phyloP scores from a whole-genome alignment of 2,797 vertebrate species.

The Catostomus latipinnis region DNA sequence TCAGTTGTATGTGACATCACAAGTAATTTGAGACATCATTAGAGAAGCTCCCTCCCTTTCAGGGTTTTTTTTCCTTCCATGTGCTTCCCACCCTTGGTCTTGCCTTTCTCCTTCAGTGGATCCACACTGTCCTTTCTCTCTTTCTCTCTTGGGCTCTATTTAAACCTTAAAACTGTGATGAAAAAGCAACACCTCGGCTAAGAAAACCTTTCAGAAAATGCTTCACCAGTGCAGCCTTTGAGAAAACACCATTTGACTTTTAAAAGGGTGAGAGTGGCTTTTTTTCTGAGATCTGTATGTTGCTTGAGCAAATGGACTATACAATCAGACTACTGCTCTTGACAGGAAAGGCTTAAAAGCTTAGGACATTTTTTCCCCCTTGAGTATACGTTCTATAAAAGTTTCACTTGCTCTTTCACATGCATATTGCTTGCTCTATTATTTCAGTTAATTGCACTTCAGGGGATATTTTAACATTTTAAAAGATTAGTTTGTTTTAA shows the following conservation, averaged over 20 bases:
- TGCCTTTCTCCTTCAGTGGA: slow-evolving; percentile 51
- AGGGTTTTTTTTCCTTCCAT: slow-evolving; percentile 63
- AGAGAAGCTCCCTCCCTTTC: slow-evolving; percentile 67
- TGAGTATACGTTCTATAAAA: not conserved
- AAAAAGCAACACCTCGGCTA: slow-evolving; percentile 47
- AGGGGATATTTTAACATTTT: not conserved
- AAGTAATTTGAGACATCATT: slow-evolving; percentile 74
- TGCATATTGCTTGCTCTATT: not conserved
- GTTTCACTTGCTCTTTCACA: not conserved
- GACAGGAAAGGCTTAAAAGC: slow-evolving; percentile 48
- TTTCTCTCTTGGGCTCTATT: slow-evolving; percentile 44
- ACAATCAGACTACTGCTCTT: slow-evolving; percentile 48
- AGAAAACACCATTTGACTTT: slow-evolving; percentile 36
- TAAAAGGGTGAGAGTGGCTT: slow-evolving; percentile 66
- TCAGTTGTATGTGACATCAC: slow-evolving; percentile 72
- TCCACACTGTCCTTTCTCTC: slow-evolving; percentile 48
- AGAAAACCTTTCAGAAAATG: slow-evolving; percentile 46
- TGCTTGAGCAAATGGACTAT: slow-evolving; percentile 61
- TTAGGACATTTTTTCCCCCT: slow-evolving; percentile 25
- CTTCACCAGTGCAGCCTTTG: slow-evolving; percentile 15
- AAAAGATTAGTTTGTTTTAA: not conserved
- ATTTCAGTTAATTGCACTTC: not conserved
- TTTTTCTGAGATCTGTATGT: slow-evolving; percentile 48
- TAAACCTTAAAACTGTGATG: slow-evolving; percentile 41
- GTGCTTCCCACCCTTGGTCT: slow-evolving; percentile 62